Evolutionary conservation across 2,797 vertebrate genomes (phyloP).

Genomic region (Danionella dracula): DNA sequence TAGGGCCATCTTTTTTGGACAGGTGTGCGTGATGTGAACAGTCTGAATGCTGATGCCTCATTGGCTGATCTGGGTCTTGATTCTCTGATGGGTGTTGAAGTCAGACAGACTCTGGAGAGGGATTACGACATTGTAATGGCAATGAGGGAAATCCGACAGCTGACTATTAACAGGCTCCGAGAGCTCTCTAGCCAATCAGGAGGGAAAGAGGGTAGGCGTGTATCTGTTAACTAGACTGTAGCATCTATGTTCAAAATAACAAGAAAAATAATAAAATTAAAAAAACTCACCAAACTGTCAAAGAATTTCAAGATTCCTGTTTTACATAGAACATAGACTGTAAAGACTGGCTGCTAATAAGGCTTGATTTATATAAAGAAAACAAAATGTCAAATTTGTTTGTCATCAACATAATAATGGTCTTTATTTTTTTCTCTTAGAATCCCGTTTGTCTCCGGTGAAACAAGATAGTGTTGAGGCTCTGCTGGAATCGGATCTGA

Average conservation of each 20-base stretch:
- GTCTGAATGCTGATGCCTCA: constrained; percentile 77
- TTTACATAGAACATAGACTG: too few relatives aligned
- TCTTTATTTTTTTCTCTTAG: constrained; percentile 53
- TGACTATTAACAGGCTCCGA: constrained; percentile 83
- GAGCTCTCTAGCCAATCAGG: constrained; percentile 66
- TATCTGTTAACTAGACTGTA: too few relatives aligned
- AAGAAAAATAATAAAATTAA: too few relatives aligned
- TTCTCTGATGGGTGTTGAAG: constrained; percentile 95
- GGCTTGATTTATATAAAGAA: too few relatives aligned
- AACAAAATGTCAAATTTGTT: too few relatives aligned
- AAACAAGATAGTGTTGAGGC: constrained; percentile 40
- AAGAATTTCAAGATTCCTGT: too few relatives aligned
- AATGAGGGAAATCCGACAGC: constrained; percentile 87
- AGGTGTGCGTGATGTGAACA: constrained; percentile 85
- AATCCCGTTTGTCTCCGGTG: constrained; percentile 45
- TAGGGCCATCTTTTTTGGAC: background rate
- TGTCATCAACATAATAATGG: too few relatives aligned
- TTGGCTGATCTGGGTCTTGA: constrained; percentile 91
- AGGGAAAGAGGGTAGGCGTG: constrained; percentile 20
- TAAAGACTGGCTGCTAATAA: too few relatives aligned
- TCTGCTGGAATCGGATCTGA: constrained; percentile 71
- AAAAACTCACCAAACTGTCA: too few relatives aligned
- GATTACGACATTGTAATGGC: constrained; percentile 86
- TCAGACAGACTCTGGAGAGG: constrained; percentile 88
- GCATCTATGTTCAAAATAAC: too few relatives aligned